Evolutionary conservation across 2,797 vertebrate genomes (phyloP), one percentile per base, ranked within the genome.

Genomic region (Linurgus olivaceus): DNA sequence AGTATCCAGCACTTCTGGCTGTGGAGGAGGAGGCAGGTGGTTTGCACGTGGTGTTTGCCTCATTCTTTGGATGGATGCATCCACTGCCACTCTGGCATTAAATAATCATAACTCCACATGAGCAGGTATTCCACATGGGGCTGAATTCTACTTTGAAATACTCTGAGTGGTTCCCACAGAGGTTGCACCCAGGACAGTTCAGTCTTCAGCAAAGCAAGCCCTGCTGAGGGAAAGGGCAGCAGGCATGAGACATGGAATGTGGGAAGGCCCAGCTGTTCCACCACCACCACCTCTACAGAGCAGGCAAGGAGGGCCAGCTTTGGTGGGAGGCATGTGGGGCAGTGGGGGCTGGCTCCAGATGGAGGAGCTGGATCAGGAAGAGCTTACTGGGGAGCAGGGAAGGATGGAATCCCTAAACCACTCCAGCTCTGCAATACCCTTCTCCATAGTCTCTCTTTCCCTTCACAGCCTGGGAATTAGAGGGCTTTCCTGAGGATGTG

Each of bases 281-380:
- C 19, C 8, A 9, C 6, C 11, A 10, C 6, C 11, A 21, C 21
- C 23, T 6, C 35, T 19, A 2, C 7, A 5, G 0, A 3, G 10
- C 18, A 75, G 31, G 28, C 26, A 78, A 21, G 57, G 54, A 42
- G 47, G 52, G 10, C 2, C 44, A 67, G 40, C 29, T 57, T 26
- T 55, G 47, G 16, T 29, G 38, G 29, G 26, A 58, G 13, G 13
- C 9, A 3, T 10, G 51, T 0, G 5, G 13, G 18, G 21, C 58
- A 54, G 15, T 4, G 24, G 16, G 17, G 37, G 3, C 28, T 45
- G 18, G 28, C 28, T 81, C 24, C 35, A 51, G 35, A 11, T 37
- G 31, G 50, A 78, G 23, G 4, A 9, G 10, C 17, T 70, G 33
- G 65, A 17, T 75, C 38, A 68, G 52, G 37, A 62, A 31, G 11